phyloP scores from a whole-genome alignment of 2,888 invertebrate genomes.

The Eugnorisma glareosa region DNA sequence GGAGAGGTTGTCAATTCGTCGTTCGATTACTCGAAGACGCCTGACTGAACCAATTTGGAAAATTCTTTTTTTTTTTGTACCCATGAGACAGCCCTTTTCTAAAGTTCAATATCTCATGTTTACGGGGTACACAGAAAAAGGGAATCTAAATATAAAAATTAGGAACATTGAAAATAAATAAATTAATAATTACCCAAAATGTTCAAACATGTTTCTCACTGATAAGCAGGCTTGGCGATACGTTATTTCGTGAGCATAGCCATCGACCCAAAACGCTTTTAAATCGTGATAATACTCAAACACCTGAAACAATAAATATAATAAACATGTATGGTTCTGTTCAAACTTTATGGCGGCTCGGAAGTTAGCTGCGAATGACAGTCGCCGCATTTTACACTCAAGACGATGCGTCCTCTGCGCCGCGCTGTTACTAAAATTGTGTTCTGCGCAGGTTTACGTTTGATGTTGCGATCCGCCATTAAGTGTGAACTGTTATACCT shows the following conservation, averaged over 20 bases:
- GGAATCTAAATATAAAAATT: not conserved
- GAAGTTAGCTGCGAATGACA: not conserved
- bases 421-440: no score
- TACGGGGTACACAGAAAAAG: not conserved
- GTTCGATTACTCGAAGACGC: no score
- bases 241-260: constrained; percentile 94
- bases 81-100: not conserved
- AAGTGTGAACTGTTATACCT: no score
- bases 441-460: no score
- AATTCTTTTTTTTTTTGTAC: no score
- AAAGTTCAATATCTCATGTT: not conserved
- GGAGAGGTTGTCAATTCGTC: no score
- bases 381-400: not conserved
- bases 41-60: no score
- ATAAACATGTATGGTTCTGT: not conserved
- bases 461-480: no score
- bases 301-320: constrained; percentile 83
- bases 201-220: constrained; percentile 92
- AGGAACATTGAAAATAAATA: not conserved
- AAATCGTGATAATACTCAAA: constrained; percentile 95
- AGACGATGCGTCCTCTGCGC: no score
- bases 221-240: constrained; percentile 94
- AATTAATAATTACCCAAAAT: constrained; percentile 90
- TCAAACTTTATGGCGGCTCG: not conserved
- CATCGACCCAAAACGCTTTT: constrained; percentile 95